Conservation (phyloP, 2,113 vertebrate species). For the Cyanistes caeruleus region DNA sequence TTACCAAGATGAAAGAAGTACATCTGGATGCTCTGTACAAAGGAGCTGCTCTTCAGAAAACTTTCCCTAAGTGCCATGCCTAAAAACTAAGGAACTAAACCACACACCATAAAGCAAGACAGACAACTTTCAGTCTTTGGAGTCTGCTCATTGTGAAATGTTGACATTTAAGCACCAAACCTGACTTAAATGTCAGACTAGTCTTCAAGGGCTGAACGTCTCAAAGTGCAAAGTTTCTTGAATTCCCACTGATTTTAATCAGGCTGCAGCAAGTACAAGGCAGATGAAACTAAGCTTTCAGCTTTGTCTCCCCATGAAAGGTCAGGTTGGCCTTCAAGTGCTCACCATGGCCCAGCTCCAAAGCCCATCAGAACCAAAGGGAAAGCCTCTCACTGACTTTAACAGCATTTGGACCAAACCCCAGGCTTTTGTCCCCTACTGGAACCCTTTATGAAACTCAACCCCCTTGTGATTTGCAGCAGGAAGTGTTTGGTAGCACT, state of each 20-base stretch:
- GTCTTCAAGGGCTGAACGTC: slow-evolving; percentile 5
- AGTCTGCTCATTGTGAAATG: slow-evolving; percentile 17
- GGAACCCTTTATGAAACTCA: background rate
- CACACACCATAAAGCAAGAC: background rate
- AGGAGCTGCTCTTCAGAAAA: background rate
- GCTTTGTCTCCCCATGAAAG: slow-evolving; percentile 17
- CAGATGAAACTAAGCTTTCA: slow-evolving; percentile 17
- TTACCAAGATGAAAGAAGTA: background rate
- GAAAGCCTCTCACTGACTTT: background rate
- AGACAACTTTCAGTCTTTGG: slow-evolving; percentile 7
- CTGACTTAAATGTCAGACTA: slow-evolving; percentile 46
- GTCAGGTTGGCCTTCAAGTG: slow-evolving; percentile 27
- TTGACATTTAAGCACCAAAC: slow-evolving; percentile 23
- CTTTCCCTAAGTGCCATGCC: background rate
- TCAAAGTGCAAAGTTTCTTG: slow-evolving; percentile 18
- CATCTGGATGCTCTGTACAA: background rate
- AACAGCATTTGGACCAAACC: slow-evolving; percentile 14
- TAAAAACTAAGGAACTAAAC: slow-evolving; percentile 13
- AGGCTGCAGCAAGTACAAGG: slow-evolving; percentile 6
- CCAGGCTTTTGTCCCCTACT: slow-evolving; percentile 2
- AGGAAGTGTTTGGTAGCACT: background rate
- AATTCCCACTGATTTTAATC: slow-evolving; percentile 37
- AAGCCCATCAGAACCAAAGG: background rate
- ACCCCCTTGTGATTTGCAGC: background rate
- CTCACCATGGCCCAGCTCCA: slow-evolving; percentile 9